Evolutionary conservation across 2,888 invertebrate genomes (phyloP).

Genomic region (Parnassius apollo): DNA sequence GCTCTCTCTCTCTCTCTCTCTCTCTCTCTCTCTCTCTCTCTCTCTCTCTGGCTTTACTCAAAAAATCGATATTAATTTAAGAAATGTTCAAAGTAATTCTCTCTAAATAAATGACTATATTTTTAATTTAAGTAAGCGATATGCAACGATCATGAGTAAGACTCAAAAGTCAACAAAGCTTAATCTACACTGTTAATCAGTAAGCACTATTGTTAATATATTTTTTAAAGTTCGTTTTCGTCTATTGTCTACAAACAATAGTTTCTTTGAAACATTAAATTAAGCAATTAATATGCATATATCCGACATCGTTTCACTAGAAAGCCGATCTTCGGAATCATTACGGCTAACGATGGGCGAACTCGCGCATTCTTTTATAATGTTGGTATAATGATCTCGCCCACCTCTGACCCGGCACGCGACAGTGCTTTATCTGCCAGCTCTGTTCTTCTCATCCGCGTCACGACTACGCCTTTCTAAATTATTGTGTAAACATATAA

Average conservation of each 20-base stretch:
- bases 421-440: conserved; percentile 27
- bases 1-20: too few species aligned
- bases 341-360: conserved; percentile 8
- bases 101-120: too few species aligned
- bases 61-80: too few species aligned
- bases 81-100: too few species aligned
- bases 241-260: neutral
- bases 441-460: conserved; percentile 19
- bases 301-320: conserved; percentile 4
- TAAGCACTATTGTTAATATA: too few species aligned
- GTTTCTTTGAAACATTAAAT: neutral
- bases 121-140: too few species aligned
- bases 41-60: too few species aligned
- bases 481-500: conserved; percentile 4
- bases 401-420: conserved; percentile 44
- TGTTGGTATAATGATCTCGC: conserved; percentile 31
- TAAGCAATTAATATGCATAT: conserved; percentile 11
- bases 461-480: conserved; percentile 30
- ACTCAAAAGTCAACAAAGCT: too few species aligned
- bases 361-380: conserved; percentile 29
- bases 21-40: too few species aligned
- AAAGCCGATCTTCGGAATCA: conserved; percentile 10
- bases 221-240: neutral
- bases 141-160: too few species aligned
- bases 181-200: too few species aligned